These are phyloP conservation scores for Gymnobelideus leadbeateri DNA, from an alignment of 2,113 vertebrate genomes.

Conservation along the genomic window DNA sequence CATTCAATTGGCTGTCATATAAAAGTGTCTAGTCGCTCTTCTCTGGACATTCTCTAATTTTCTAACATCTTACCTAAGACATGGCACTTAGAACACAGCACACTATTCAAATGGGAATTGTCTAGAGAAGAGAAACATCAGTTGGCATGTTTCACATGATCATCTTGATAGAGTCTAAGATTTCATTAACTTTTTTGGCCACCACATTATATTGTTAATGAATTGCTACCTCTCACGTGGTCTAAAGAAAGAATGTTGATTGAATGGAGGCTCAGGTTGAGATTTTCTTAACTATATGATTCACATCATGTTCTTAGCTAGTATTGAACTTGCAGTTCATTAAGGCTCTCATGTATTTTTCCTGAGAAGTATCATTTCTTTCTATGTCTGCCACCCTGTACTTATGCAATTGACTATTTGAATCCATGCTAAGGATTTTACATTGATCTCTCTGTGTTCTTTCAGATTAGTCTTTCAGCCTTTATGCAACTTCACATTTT, in stretches of 20 bases:
- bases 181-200: not conserved
- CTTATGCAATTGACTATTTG: not conserved
- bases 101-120: not conserved
- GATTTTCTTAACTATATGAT: not conserved
- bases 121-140: not conserved
- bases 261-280: not conserved
- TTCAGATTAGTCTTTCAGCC: not conserved
- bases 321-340: not conserved
- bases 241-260: too few relatives aligned
- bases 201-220: not conserved
- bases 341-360: not conserved
- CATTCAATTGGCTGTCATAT: not conserved
- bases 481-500: not conserved
- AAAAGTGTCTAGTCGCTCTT: not conserved
- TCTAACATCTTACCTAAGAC: not conserved
- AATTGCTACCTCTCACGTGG: too few relatives aligned
- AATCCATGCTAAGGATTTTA: not conserved
- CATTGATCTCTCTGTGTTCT: not conserved
- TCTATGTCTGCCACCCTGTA: not conserved
- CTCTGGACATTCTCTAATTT: not conserved
- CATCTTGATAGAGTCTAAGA: not conserved
- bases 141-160: not conserved
- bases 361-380: not conserved
- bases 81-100: not conserved
- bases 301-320: not conserved